Percentiles rank a stretch among this genome's conserved stretches.
Evolutionary conservation across 2,113 vertebrate genomes (phyloP).

Genomic region (Narcine bancroftii): DNA sequence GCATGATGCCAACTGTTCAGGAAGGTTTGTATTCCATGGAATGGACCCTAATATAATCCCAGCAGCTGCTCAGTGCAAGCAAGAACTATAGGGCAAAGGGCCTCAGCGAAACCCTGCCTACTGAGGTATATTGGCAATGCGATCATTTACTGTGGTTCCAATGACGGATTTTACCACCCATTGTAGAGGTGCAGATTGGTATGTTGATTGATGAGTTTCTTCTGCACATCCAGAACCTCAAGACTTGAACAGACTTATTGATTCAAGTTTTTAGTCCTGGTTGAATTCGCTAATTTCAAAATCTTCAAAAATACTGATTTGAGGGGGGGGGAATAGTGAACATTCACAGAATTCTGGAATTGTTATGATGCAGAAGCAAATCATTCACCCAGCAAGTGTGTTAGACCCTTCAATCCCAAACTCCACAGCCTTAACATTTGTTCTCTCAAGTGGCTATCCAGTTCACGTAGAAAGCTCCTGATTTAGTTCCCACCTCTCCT

Average conservation of each 20-base stretch:
- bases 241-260: not conserved
- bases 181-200: not conserved
- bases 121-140: not conserved
- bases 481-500: no score
- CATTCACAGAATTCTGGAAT: no score
- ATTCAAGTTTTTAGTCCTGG: not conserved
- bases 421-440: no score
- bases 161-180: not conserved
- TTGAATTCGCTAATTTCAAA: no score
- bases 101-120: not conserved
- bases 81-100: not conserved
- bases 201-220: not conserved
- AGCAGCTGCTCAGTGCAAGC: constrained; percentile 11
- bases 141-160: not conserved
- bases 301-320: not conserved
- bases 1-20: constrained; percentile 28
- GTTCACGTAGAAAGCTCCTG: no score
- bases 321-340: not conserved
- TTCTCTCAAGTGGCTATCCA: no score
- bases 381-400: no score
- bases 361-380: no score
- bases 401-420: no score
- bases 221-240: not conserved
- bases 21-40: not conserved
- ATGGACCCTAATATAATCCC: constrained; percentile 6